Base-by-base conservation (phyloP, 2,797 vertebrate species). In the Octomys mimax region DNA sequence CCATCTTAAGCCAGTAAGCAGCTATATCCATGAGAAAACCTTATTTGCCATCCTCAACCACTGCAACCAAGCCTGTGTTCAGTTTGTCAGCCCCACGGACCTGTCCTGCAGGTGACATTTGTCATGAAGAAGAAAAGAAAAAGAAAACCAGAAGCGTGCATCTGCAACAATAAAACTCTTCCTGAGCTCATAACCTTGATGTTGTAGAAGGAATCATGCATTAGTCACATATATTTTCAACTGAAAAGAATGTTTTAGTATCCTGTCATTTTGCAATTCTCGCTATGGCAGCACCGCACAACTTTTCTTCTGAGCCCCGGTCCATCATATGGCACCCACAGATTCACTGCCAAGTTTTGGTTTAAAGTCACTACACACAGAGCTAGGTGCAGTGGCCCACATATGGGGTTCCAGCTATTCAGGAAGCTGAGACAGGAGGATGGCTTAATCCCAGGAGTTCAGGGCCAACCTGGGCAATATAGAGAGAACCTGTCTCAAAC, bases 281-380 rank as follows among this genome's bases (percentile, higher is more conserved):
- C 39, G 13, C 39, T 66, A 6, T 42, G 21, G 7, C 46, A 46
- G 6, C 61, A 13, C 18, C n/a, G 33, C 19, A 21, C 1, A 14
- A 18, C 21, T 70, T 68, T 52, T 26, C 33, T 62, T 73, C 24
- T 77, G 19, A 26, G 18, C 61, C 18, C 5, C 5, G 5, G 4
- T 52, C 9, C 3, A 9, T 22, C 36, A 36, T 16, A 33, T 24
- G 24, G 9, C 33, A 94, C 39, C 64, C 73, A 39, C 6, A 39
- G 46, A 6, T 42, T 1, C 0, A 0, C 36, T 33, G 2, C 24
- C 46, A 26, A 62, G 24, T n/a, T 3, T 66, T 79, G n/a, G 16
- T n/a, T 86, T 78, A 73, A 94, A 79, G 75, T 79, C 31, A 59
- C 59, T 61, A 9, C 71, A 49, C 16, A 31, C 12, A 26, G 46